A percentile compares a stretch with the other conserved stretches of the same genome.
Conservation (phyloP, 1,140 invertebrate species). For the Gerris buenoi region DNA sequence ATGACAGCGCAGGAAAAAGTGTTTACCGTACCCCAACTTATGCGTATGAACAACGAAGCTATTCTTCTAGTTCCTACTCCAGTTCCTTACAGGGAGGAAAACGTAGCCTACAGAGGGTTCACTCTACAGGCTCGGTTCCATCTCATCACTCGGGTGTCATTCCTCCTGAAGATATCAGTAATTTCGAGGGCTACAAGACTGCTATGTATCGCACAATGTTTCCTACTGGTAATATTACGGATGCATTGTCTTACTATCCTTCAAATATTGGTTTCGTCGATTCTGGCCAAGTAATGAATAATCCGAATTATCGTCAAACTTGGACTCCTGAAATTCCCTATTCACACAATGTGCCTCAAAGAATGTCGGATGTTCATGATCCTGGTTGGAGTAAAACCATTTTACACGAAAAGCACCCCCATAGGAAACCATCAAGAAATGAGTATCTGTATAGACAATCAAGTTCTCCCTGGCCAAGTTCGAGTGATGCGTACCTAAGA, state of each 20-base stretch:
- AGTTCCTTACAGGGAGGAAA: conserved; percentile 8
- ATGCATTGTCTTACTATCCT: conserved; percentile 58
- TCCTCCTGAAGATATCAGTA: conserved; percentile 30
- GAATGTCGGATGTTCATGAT: neutral
- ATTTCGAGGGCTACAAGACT: conserved; percentile 48
- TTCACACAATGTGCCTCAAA: neutral
- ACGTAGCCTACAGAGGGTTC: conserved; percentile 28
- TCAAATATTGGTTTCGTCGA: conserved; percentile 33
- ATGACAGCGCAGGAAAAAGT: neutral
- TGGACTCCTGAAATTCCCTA: neutral
- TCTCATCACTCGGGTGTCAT: conserved; percentile 15
- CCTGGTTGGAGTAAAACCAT: neutral
- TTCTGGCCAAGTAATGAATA: neutral
- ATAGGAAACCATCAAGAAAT: neutral
- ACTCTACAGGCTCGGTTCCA: conserved; percentile 22
- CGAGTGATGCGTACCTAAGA: neutral
- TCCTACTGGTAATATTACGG: conserved; percentile 53
- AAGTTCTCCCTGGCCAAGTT: neutral
- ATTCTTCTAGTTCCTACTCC: conserved; percentile 15
- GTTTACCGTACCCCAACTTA: conserved; percentile 8
- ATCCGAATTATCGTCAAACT: neutral
- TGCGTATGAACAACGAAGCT: conserved; percentile 14
- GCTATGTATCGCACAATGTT: conserved; percentile 47
- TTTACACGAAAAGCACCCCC: neutral
- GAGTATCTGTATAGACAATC: neutral